Percentiles rank a stretch among this genome's conserved stretches.
These are phyloP conservation scores for Piezodorus guildinii DNA, from an alignment of 1,140 invertebrate species.

Conservation along the genomic window DNA sequence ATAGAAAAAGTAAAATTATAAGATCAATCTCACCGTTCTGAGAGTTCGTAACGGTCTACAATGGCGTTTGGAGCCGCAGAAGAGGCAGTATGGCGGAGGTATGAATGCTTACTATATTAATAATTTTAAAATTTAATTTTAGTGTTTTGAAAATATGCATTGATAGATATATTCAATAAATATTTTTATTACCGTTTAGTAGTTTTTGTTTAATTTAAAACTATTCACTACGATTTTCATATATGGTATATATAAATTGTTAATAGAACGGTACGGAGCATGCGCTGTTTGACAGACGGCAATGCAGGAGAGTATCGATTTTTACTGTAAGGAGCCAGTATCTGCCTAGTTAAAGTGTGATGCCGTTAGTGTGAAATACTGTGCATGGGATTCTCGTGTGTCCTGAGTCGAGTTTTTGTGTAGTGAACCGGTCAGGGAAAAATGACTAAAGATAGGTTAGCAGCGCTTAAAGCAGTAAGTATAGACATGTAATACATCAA, in stretches of 20 bases:
- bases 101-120: background rate
- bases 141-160: no score
- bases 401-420: conserved; percentile 41
- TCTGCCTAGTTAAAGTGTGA: conserved; percentile 50
- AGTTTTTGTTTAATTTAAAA: background rate
- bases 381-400: conserved; percentile 66
- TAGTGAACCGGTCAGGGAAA: conserved; percentile 35
- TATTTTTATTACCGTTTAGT: no score
- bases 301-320: conserved; percentile 63
- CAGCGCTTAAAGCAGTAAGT: conserved; percentile 87
- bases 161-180: no score
- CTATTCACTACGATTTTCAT: background rate
- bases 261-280: conserved; percentile 31
- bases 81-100: background rate
- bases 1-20: no score
- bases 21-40: conserved; percentile 23
- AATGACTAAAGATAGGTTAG: conserved; percentile 97
- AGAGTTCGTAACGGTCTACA: conserved; percentile 28
- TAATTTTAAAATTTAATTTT: background rate
- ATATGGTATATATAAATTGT: background rate
- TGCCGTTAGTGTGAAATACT: conserved; percentile 56
- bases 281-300: conserved; percentile 43
- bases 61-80: conserved; percentile 27
- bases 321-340: conserved; percentile 48
- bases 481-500: conserved; percentile 17